Percentiles rank a stretch among this genome's conserved stretches.
These are phyloP conservation scores for Acrocyrtus sp. DNA, from an alignment of 2,888 invertebrate species.

Conservation along the genomic window DNA sequence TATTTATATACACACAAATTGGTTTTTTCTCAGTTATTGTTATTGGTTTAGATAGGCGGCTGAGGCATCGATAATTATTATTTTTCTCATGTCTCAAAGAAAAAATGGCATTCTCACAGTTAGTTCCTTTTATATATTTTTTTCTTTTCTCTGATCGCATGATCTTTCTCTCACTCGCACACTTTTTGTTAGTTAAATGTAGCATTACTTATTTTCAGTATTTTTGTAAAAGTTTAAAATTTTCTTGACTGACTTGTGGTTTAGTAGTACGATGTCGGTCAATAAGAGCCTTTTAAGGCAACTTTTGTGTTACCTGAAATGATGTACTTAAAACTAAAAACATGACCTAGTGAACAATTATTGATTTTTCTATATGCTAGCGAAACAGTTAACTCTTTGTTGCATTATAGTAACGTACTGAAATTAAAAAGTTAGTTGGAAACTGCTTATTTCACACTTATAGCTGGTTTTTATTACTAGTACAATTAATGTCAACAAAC, in stretches of 20 bases:
- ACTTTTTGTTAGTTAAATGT: background rate
- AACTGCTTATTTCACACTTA: no score
- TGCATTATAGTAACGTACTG: background rate
- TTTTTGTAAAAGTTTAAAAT: background rate
- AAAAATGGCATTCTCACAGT: no score
- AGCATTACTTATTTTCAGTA: background rate
- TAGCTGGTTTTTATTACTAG: no score
- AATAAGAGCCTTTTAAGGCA: constrained; percentile 30
- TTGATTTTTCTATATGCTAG: background rate
- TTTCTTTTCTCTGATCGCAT: no score
- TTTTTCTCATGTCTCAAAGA: no score
- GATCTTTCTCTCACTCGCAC: background rate
- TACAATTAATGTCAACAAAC: no score
- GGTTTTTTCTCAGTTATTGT: background rate
- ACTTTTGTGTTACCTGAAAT: constrained; percentile 45
- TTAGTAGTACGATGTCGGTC: background rate
- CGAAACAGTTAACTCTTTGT: background rate
- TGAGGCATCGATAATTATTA: no score
- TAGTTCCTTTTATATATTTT: no score
- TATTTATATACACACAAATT: background rate
- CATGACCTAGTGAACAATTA: background rate
- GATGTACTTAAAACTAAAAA: background rate
- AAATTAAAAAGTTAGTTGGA: background rate
- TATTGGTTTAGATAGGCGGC: background rate
- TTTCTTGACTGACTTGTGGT: background rate